Conservation (phyloP, 2,888 invertebrate species). For the Nemotelus pantherinus region DNA sequence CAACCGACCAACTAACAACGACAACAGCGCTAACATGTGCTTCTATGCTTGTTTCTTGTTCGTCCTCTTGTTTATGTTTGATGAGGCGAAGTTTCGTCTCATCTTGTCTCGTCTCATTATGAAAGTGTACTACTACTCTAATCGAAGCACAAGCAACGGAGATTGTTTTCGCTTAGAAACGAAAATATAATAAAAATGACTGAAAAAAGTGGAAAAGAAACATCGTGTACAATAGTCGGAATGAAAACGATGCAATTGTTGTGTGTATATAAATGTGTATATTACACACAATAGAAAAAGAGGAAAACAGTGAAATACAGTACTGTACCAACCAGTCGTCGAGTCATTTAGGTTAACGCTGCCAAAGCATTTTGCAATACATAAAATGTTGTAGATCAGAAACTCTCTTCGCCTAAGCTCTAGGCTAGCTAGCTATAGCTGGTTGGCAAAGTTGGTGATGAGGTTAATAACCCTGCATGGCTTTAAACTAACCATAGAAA, state of each 20-base stretch:
- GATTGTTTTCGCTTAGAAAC: slow-evolving; percentile 40
- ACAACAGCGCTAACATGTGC: background rate
- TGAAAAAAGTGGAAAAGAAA: slow-evolving; percentile 22
- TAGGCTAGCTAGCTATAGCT: too few relatives aligned
- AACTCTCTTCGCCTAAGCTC: slow-evolving; percentile 17
- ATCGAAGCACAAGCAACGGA: slow-evolving; percentile 26
- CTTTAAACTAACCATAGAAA: slow-evolving; percentile 24
- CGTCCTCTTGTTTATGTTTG: background rate
- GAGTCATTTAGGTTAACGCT: slow-evolving; percentile 39
- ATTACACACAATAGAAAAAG: slow-evolving; percentile 20
- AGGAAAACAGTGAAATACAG: slow-evolving; percentile 18
- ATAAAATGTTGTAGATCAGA: slow-evolving; percentile 31
- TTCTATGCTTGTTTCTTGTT: slow-evolving; percentile 23
- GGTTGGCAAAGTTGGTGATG: slow-evolving; percentile 11
- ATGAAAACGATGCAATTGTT: slow-evolving; percentile 35
- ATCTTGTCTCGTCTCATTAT: slow-evolving; percentile 21
- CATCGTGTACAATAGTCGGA: slow-evolving; percentile 25
- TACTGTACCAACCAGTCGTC: slow-evolving; percentile 12
- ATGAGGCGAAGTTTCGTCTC: slow-evolving; percentile 13
- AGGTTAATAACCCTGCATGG: slow-evolving; percentile 34
- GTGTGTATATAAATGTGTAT: background rate
- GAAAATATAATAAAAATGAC: background rate
- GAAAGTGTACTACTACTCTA: slow-evolving; percentile 31
- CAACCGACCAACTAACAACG: too few relatives aligned
- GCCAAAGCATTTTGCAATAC: slow-evolving; percentile 37